These are phyloP conservation scores for Lithophane ornitopus DNA, from an alignment of 2,888 invertebrate species.

Conservation along the genomic window DNA sequence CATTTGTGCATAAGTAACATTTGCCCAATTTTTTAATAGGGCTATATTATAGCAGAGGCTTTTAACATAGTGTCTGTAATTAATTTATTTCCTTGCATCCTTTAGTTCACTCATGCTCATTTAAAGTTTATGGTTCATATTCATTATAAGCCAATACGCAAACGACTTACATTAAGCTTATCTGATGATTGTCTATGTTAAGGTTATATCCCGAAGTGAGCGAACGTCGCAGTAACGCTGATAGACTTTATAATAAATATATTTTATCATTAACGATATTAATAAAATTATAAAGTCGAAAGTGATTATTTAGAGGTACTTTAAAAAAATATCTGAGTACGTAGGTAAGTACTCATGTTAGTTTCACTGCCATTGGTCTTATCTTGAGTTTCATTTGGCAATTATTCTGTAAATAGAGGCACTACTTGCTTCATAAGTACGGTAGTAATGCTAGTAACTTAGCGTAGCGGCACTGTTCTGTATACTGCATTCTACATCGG, in stretches of 20 bases:
- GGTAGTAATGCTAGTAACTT: constrained; percentile 38
- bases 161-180: constrained; percentile 12
- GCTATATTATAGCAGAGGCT: constrained; percentile 62
- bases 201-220: constrained; percentile 53
- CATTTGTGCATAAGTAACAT: constrained; percentile 51
- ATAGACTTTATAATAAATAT: constrained; percentile 13
- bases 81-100: constrained; percentile 65
- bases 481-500: constrained; percentile 44
- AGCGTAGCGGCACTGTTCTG: constrained; percentile 33
- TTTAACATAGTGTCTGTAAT: constrained; percentile 60
- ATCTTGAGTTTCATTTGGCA: constrained; percentile 14
- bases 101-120: constrained; percentile 46
- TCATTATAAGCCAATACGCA: constrained; percentile 9
- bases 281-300: constrained; percentile 16
- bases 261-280: constrained; percentile 18
- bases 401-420: constrained; percentile 20
- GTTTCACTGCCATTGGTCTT: constrained; percentile 33
- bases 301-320: constrained; percentile 12
- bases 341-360: constrained; percentile 1
- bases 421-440: constrained; percentile 29
- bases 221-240: constrained; percentile 12
- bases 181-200: constrained; percentile 20
- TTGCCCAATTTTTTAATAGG: constrained; percentile 43
- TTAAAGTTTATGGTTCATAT: constrained; percentile 20
- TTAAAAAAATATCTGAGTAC: constrained; percentile 19